Conservation (phyloP, 2,888 invertebrate species). For the Drepana falcataria region DNA sequence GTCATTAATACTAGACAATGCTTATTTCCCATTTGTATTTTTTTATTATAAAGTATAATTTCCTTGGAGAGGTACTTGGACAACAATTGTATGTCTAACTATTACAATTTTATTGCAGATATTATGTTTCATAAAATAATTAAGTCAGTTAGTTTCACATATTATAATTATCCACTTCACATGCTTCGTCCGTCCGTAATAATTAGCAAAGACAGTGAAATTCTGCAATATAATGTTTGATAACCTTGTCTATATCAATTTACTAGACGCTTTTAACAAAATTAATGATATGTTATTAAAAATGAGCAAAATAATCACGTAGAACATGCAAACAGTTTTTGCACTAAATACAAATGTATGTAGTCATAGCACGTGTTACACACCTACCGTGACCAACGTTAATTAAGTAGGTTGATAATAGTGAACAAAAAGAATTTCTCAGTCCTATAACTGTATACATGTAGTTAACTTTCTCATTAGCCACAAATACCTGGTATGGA, state of each 20-base stretch:
- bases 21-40: too few relatives aligned
- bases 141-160: too few relatives aligned
- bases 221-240: background rate
- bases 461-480: background rate
- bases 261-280: constrained; percentile 31
- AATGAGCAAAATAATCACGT: constrained; percentile 18
- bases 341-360: background rate
- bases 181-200: background rate
- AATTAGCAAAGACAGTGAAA: background rate
- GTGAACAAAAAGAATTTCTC: background rate
- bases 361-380: background rate
- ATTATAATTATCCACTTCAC: too few relatives aligned
- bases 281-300: constrained; percentile 27
- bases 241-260: constrained; percentile 11
- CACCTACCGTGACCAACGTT: background rate
- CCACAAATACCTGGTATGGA: too few relatives aligned
- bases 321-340: constrained; percentile 21
- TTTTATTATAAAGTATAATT: too few relatives aligned
- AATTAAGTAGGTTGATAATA: background rate
- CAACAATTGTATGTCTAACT: too few relatives aligned
- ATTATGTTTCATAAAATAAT: too few relatives aligned
- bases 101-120: too few relatives aligned
- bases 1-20: too few relatives aligned
- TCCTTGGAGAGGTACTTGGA: too few relatives aligned
- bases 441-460: background rate